Evolutionary conservation across 1,140 invertebrate species (phyloP), one percentile per base, ranked within the genome.

Genomic region (Heliothis subflexa): DNA sequence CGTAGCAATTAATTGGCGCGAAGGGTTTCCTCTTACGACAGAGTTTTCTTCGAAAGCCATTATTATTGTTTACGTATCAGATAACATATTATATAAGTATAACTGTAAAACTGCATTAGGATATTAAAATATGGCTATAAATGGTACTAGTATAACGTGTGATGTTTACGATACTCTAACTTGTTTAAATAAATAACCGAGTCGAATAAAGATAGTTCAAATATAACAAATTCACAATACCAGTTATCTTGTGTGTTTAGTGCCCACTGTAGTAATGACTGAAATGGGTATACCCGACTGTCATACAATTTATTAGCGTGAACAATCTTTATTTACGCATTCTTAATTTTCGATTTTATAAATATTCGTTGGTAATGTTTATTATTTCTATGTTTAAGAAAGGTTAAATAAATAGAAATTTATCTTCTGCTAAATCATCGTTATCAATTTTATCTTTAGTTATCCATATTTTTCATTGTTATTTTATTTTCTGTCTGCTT

Each of bases 251-350:
- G 50, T 71, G n/a, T 71, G 50, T 52, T 71, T 11, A 70, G 49
- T 14, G 66, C n/a, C 66, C 25, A 70, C 21, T 54, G 49, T 52
- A 70, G 50, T 52, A 54, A 49, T 49, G 40, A 54, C 66, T 71
- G 50, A 71, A 71, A 71, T n/a, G 13, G 66, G n/a, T 71, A 71
- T 71, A 33, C 49, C 11, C 47, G 66, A 33, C 66, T 71, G 66
- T 25, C 49, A 14, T n/a, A 62, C 5, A 62, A 14, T 57, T 7
- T 57, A 10, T 25, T 21, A 18, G 16, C 7, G 10, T n/a, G 13
- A 14, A 3, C 1, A 52, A 16, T 16, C 25, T 57, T 57, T 57
- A 21, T 57, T 57, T 11, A 13, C 14, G 49, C 49, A 52, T 1
- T 52, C 2, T 13, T 52, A 3, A 52, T 52, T 52, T 4, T 14